Evolutionary conservation across 2,888 invertebrate species (phyloP).

Genomic region (Cerceris ruficornis): DNA sequence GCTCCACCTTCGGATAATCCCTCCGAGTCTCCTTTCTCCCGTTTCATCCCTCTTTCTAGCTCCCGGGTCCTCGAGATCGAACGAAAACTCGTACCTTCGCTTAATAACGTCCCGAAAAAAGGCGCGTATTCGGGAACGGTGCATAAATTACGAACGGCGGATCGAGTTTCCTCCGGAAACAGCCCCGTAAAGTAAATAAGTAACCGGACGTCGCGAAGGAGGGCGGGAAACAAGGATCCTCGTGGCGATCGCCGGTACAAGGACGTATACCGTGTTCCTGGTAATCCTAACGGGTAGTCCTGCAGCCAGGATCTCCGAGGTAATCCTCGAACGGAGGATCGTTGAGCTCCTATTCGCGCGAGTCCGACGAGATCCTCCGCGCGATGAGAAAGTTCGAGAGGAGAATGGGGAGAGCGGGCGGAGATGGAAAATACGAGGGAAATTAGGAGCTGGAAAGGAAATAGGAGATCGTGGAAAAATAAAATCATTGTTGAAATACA

Average conservation of each 20-base stretch:
- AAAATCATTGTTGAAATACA: no score
- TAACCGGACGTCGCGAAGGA: not conserved
- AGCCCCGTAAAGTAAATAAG: not conserved
- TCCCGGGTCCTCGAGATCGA: no score
- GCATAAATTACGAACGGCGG: not conserved
- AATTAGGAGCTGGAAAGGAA: no score
- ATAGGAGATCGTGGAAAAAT: no score
- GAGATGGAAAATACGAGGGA: no score
- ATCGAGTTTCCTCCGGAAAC: not conserved
- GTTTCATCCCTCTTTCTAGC: no score
- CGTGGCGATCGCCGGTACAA: not conserved
- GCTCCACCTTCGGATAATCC: no score
- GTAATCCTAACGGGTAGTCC: conserved; percentile 50
- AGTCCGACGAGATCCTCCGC: conserved; percentile 47
- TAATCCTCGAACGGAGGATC: conserved; percentile 51
- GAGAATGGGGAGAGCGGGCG: no score
- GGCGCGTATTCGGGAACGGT: no score
- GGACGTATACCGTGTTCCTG: conserved; percentile 29
- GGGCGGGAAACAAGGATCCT: not conserved
- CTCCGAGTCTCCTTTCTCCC: no score
- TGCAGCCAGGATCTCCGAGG: conserved; percentile 43
- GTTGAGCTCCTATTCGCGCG: conserved; percentile 47
- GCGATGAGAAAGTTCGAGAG: not conserved
- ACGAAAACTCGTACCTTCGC: no score
- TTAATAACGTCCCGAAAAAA: no score